Conservation (phyloP, 2,113 vertebrate species). For the Gasterosteus aculeatus region DNA sequence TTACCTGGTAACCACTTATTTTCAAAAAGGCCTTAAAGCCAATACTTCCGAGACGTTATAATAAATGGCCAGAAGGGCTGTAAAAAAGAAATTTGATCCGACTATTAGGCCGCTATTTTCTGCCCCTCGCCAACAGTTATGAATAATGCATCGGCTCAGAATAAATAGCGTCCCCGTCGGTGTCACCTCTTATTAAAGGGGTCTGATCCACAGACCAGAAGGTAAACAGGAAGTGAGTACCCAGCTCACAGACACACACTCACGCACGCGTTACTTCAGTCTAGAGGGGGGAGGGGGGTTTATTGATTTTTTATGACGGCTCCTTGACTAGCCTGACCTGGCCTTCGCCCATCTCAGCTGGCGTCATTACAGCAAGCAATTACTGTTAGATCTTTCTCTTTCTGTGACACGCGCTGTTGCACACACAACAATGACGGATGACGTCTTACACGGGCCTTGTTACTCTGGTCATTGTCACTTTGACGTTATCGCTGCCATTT, state of each 20-base stretch:
- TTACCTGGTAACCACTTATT: slow-evolving; percentile 38
- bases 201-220: slow-evolving; percentile 40
- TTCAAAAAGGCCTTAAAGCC: slow-evolving; percentile 34
- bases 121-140: slow-evolving; percentile 39
- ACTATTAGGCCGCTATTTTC: slow-evolving; percentile 48
- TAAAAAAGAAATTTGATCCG: slow-evolving; percentile 31
- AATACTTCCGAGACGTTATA: slow-evolving; percentile 47
- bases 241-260: slow-evolving; percentile 15
- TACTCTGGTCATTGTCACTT: slow-evolving; percentile 44
- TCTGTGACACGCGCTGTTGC: not conserved
- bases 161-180: slow-evolving; percentile 60
- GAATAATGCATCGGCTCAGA: slow-evolving; percentile 63
- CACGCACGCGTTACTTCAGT: slow-evolving; percentile 23
- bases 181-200: slow-evolving; percentile 62
- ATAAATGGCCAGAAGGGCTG: slow-evolving; percentile 52
- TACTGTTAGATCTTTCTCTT: slow-evolving; percentile 50
- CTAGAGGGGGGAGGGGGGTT: slow-evolving; percentile 53
- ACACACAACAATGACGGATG: slow-evolving; percentile 51
- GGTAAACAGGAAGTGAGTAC: slow-evolving; percentile 27
- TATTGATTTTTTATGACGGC: slow-evolving; percentile 73
- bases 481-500: slow-evolving; percentile 27
- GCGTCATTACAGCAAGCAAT: slow-evolving; percentile 66
- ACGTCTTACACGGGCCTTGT: slow-evolving; percentile 30
- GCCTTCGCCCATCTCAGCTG: slow-evolving; percentile 51
- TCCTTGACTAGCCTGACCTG: slow-evolving; percentile 51